phyloP scores from a whole-genome alignment of 2,888 invertebrate species.

The Hypsopygia costalis region DNA sequence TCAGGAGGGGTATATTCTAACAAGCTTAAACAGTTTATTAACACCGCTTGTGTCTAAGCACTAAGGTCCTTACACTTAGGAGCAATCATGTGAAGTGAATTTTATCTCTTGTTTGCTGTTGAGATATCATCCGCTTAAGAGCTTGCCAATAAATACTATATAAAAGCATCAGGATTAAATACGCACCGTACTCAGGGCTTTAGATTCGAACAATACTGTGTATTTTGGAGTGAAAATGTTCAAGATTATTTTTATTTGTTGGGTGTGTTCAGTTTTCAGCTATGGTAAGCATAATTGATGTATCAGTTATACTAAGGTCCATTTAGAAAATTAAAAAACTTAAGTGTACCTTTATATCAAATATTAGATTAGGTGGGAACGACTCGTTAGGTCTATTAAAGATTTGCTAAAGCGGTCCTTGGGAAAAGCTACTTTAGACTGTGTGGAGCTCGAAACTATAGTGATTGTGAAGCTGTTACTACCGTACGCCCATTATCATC shows the following conservation, averaged over 20 bases:
- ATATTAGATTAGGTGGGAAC: too few relatives aligned
- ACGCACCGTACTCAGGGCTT: neutral
- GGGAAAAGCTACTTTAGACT: too few relatives aligned
- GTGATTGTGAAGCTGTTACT: too few relatives aligned
- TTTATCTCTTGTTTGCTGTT: neutral
- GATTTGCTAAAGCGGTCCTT: too few relatives aligned
- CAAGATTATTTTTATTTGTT: constrained; percentile 2
- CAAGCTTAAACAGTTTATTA: neutral
- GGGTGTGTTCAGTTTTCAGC: too few relatives aligned
- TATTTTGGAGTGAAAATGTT: neutral
- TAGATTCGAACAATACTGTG: neutral
- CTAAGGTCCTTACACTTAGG: constrained; percentile 16
- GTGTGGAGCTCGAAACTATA: too few relatives aligned
- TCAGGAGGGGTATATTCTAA: too few relatives aligned
- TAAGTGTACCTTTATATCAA: too few relatives aligned
- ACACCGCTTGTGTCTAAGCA: neutral
- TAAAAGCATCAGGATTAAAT: constrained; percentile 16
- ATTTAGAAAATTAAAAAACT: too few relatives aligned
- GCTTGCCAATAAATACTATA: constrained; percentile 15
- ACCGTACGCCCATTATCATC: too few relatives aligned
- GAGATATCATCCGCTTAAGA: constrained; percentile 12
- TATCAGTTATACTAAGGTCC: too few relatives aligned
- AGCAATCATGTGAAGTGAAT: constrained; percentile 6
- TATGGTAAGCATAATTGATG: constrained; percentile 8
- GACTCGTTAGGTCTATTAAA: too few relatives aligned